phyloP scores from a whole-genome alignment of 2,888 invertebrate species.

The Patella depressa region DNA sequence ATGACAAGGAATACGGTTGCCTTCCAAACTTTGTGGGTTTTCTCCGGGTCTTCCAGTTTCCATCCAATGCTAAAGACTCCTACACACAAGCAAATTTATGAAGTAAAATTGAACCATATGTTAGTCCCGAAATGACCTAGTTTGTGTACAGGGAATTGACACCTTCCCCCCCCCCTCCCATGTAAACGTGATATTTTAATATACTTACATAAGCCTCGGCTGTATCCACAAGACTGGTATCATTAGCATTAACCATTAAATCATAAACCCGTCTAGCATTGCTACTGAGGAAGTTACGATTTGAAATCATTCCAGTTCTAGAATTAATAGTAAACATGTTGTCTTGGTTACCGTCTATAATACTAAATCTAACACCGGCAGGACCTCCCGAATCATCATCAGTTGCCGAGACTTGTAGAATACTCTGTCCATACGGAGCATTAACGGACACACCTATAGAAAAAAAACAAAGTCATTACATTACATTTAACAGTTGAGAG shows the following conservation, averaged over 20 bases:
- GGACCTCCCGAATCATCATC: conserved; percentile 49
- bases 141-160: too few species aligned
- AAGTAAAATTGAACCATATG: too few species aligned
- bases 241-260: conserved; percentile 43
- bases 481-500: too few species aligned
- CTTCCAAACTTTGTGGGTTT: too few species aligned
- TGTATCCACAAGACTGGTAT: conserved; percentile 29
- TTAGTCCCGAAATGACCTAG: too few species aligned
- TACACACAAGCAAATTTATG: too few species aligned
- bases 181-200: background rate
- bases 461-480: background rate
- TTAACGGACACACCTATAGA: conserved; percentile 62
- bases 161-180: too few species aligned
- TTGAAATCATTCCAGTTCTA: conserved; percentile 51
- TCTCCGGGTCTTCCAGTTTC: too few species aligned
- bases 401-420: conserved; percentile 51
- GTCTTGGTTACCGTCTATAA: conserved; percentile 20
- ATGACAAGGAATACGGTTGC: too few species aligned
- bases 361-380: conserved; percentile 35
- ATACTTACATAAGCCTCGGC: conserved; percentile 39
- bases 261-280: conserved; percentile 41
- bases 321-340: conserved; percentile 46
- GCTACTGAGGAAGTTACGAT: conserved; percentile 47
- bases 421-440: conserved; percentile 61
- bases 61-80: too few species aligned